These are phyloP conservation scores for Nesogale talazaci DNA, from an alignment of 2,113 vertebrate species.

Conservation along the genomic window DNA sequence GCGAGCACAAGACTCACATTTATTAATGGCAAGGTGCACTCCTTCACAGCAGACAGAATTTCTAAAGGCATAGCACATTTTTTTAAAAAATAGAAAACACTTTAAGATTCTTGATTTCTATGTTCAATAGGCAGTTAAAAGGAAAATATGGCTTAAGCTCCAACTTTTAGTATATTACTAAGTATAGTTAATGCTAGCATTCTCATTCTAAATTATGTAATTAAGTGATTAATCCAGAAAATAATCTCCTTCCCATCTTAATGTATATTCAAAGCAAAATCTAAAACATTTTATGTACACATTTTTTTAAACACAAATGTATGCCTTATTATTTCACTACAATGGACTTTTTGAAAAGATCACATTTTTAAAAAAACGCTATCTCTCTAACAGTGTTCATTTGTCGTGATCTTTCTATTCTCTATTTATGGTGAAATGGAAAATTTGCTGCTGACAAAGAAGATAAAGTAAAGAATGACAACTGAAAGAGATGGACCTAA, in stretches of 20 bases:
- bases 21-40: neutral
- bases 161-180: neutral
- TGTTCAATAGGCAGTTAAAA: neutral
- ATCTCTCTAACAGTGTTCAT: neutral
- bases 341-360: neutral
- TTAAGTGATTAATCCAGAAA: neutral
- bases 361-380: neutral
- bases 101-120: neutral
- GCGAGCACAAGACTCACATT: neutral
- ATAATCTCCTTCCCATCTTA: neutral
- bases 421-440: neutral
- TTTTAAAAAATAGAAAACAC: neutral
- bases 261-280: neutral
- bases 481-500: conserved; percentile 26
- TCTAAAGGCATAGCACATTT: neutral
- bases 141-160: neutral
- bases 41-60: neutral
- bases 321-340: neutral
- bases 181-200: neutral
- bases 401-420: neutral
- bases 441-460: neutral
- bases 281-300: neutral
- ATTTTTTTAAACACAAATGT: neutral
- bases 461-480: conserved; percentile 33
- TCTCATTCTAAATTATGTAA: neutral